Base-by-base conservation (phyloP, 2,888 invertebrate species). In the Brachypalpus laphriformis region DNA sequence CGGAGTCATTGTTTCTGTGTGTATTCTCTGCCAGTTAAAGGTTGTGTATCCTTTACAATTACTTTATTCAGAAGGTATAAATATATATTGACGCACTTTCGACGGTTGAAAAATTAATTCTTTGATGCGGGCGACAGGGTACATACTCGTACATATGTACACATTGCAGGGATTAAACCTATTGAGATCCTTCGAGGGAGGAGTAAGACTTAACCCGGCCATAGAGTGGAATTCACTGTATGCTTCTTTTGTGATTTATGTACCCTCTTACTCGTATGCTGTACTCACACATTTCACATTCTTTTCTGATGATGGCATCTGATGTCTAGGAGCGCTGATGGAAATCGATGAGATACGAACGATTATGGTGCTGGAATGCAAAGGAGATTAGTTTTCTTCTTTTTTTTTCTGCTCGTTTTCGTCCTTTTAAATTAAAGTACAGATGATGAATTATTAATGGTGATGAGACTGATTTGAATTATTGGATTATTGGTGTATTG, bases 231-330 rank as follows among this genome's bases (percentile, higher is more conserved):
- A 45, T 42, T 18, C 45, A n/a, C 16, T 16, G 28, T 61, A 61
- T 45, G 61, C 61, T 28, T 11, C 61, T 61, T 61, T 61, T 61
- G 16, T 61, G 61, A 61, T 61, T 61, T 61, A 61, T 61, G 16
- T 14, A 25, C 42, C n/a, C 25, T 40, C 61, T 25, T 61, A 8
- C 28, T 45, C 61, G 16, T 45, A 28, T 61, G 45, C 28, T 28
- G 7, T 16, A 45, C 61, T 45, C 61, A 61, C 20, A 18, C 18
- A 22, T 22, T 20, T 20, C 40, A 34, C 1, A 40, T 22, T 22
- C 16, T 45, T 61, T 37, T 42, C n/a, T 18, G 28, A 18, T 11
- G 28, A 61, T 45, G 45, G 45, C 16, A 45, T 45, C 45, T 45
- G 9, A 7, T 61, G 45, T 45, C 42, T 61, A 16, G 7, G 16